These are phyloP conservation scores for Notarius lentiginosus DNA, from an alignment of 2,113 vertebrate genomes.

Conservation along the genomic window DNA sequence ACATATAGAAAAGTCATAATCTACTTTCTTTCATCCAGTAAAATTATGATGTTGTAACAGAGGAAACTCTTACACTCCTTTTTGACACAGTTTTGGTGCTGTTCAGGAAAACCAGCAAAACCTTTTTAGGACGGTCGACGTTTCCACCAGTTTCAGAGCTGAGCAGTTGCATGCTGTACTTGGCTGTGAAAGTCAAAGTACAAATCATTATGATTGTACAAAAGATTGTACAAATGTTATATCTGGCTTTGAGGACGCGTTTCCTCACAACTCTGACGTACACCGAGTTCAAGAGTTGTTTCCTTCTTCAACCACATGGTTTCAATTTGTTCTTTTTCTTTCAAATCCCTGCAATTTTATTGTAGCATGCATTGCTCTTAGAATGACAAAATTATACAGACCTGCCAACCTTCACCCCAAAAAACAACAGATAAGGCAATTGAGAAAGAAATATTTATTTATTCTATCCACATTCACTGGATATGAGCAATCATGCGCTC, in stretches of 20 bases:
- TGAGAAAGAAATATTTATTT: too few species aligned
- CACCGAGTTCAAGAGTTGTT: neutral
- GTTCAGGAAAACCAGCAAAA: slow-evolving; percentile 14
- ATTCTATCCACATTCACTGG: too few species aligned
- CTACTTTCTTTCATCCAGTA: neutral
- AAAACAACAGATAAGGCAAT: too few species aligned
- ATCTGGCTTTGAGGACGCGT: neutral
- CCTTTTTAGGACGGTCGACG: neutral
- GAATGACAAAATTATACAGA: neutral
- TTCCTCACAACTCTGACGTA: neutral
- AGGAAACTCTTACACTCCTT: neutral
- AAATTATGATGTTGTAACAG: neutral
- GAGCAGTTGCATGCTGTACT: neutral
- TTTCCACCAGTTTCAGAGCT: neutral
- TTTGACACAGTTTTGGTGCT: neutral
- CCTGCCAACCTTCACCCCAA: neutral
- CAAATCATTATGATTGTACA: neutral
- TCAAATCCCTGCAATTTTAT: neutral
- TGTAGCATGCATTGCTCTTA: neutral
- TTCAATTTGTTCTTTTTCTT: neutral
- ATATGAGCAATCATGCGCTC: too few species aligned
- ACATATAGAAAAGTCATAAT: neutral
- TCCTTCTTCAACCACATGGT: neutral
- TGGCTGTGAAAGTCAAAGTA: neutral
- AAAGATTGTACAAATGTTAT: neutral